A percentile compares a stretch with the other conserved stretches of the same genome.
Evolutionary conservation across 2,113 vertebrate species (phyloP).

Genomic region (Stegastes partitus): DNA sequence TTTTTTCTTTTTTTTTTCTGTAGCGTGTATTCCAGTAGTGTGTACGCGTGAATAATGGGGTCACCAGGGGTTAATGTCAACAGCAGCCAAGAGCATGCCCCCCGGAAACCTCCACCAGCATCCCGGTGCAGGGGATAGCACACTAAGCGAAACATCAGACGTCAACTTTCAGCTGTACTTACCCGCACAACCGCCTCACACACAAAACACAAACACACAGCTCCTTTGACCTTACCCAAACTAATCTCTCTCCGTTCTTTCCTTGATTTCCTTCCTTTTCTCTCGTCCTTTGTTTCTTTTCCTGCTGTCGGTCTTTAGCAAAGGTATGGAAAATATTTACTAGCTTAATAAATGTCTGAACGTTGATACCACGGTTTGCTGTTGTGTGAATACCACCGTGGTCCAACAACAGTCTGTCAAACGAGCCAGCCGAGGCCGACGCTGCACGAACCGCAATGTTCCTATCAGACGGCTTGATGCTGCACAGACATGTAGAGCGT

Average conservation of each 20-base stretch:
- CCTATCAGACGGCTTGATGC: conserved; percentile 40
- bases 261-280: neutral
- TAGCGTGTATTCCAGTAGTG: conserved; percentile 18
- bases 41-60: conserved; percentile 45
- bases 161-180: conserved; percentile 22
- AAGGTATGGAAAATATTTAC: conserved; percentile 41
- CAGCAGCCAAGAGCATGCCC: conserved; percentile 38
- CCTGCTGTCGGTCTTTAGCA: conserved; percentile 23
- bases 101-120: conserved; percentile 31
- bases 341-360: conserved; percentile 26
- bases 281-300: conserved; percentile 32
- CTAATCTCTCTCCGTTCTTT: conserved; percentile 29
- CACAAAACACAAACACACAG: conserved; percentile 46
- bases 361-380: conserved; percentile 24
- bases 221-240: conserved; percentile 45
- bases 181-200: conserved; percentile 30
- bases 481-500: conserved; percentile 39
- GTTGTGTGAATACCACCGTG: conserved; percentile 36
- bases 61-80: conserved; percentile 69
- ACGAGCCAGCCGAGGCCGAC: conserved; percentile 14
- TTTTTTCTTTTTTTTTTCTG: neutral
- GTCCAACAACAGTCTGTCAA: conserved; percentile 39
- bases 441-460: conserved; percentile 46
- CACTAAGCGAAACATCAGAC: conserved; percentile 57
- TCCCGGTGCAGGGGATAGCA: conserved; percentile 33